These are phyloP conservation scores for Brachionus calyciflorus DNA, from an alignment of 1,140 invertebrate species.

Conservation along the genomic window DNA sequence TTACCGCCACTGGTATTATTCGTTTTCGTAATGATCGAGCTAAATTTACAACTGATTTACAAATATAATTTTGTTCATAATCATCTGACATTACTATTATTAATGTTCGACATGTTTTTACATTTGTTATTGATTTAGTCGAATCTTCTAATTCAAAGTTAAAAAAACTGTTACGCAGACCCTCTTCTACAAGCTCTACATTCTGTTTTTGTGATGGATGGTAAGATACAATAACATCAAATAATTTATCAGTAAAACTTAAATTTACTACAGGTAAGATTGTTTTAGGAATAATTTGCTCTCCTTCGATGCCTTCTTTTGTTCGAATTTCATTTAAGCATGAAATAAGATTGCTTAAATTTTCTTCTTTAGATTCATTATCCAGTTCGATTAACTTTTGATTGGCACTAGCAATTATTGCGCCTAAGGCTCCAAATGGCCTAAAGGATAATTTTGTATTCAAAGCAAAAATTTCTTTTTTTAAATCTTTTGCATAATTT, in stretches of 20 bases:
- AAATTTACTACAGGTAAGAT: neutral
- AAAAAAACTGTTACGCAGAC: neutral
- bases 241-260: neutral
- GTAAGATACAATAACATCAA: neutral
- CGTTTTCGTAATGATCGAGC: neutral
- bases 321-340: neutral
- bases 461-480: constrained; percentile 1
- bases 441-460: neutral
- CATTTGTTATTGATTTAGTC: neutral
- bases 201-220: too few relatives aligned
- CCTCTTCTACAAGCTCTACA: neutral
- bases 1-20: constrained; percentile 22
- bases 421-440: constrained; percentile 17
- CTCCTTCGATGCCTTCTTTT: neutral
- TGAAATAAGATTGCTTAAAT: neutral
- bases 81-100: constrained; percentile 25
- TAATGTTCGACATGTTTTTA: constrained; percentile 2
- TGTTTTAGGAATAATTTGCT: neutral
- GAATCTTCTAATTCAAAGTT: neutral
- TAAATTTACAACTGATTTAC: constrained; percentile 3
- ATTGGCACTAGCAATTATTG: neutral
- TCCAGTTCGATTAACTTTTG: neutral
- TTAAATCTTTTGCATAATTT: neutral
- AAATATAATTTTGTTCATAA: constrained; percentile 7
- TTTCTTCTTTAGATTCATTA: neutral